These are phyloP conservation scores for Pseudochromis fuscus DNA, from an alignment of 2,797 vertebrate species.

Conservation along the genomic window DNA sequence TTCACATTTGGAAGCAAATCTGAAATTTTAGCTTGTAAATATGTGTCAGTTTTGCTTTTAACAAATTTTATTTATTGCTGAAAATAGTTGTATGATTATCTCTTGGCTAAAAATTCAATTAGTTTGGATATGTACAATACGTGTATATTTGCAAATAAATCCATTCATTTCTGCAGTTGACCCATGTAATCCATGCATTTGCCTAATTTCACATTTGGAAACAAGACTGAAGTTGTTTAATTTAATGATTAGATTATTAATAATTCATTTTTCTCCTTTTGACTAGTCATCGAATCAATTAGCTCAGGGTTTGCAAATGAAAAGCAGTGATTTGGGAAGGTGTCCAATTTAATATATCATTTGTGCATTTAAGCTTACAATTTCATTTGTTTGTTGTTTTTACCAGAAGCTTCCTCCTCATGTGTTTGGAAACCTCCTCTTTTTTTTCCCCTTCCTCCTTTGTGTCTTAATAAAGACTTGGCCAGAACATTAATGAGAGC, in stretches of 20 bases:
- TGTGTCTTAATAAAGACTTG: conserved; percentile 62
- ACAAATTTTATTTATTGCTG: not conserved
- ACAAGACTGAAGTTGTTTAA: too few species aligned
- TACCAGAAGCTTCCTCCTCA: conserved; percentile 5
- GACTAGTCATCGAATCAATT: too few species aligned
- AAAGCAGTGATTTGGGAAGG: too few species aligned
- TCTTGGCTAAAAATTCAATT: too few species aligned
- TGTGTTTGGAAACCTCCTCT: conserved; percentile 14
- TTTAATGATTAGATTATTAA: too few species aligned
- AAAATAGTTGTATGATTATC: not conserved
- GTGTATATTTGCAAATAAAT: conserved; percentile 4
- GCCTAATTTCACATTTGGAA: too few species aligned
- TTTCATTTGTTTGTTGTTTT: not conserved
- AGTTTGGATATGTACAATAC: too few species aligned
- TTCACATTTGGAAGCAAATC: not conserved
- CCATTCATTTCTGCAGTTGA: too few species aligned
- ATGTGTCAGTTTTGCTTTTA: not conserved
- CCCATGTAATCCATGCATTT: too few species aligned
- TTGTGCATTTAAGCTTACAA: not conserved
- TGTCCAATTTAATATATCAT: too few species aligned
- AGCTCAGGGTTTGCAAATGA: too few species aligned
- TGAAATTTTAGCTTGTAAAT: not conserved
- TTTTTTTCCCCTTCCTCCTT: conserved; percentile 25
- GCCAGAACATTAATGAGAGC: conserved; percentile 58
- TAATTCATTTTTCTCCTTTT: too few species aligned